Evolutionary conservation across 2,888 invertebrate genomes (phyloP).

Genomic region (Sylvicola cinctus): DNA sequence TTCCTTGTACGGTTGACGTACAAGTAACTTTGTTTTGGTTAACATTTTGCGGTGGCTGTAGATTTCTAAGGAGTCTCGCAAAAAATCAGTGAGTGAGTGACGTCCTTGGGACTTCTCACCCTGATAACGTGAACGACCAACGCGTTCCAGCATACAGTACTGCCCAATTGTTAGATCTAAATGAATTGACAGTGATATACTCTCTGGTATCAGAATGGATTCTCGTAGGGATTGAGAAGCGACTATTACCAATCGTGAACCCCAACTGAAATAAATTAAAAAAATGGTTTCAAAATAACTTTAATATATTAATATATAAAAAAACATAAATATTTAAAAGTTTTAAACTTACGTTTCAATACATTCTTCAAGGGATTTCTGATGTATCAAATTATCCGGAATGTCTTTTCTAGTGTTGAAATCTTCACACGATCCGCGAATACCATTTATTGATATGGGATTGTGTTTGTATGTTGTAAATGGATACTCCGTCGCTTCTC

Average conservation of each 20-base stretch:
- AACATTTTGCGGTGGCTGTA: constrained; percentile 29
- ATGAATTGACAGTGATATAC: constrained; percentile 24
- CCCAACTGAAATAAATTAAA: constrained; percentile 28
- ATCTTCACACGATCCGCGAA: constrained; percentile 44
- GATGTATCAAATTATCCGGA: constrained; percentile 7
- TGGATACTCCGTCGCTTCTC: constrained; percentile 14
- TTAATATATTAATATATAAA: neutral
- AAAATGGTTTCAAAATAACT: constrained; percentile 2
- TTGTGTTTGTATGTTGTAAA: constrained; percentile 37
- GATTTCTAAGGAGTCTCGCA: too few species aligned
- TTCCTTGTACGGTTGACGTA: constrained; percentile 36
- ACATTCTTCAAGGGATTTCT: constrained; percentile 26
- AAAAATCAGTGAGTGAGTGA: constrained; percentile 25
- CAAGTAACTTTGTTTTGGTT: constrained; percentile 33
- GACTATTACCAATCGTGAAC: constrained; percentile 43
- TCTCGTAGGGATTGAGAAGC: constrained; percentile 40
- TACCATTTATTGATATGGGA: constrained; percentile 29
- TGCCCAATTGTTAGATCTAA: constrained; percentile 30
- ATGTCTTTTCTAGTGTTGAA: constrained; percentile 36
- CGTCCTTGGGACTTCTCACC: constrained; percentile 50
- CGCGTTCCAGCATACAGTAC: constrained; percentile 51
- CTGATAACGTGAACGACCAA: constrained; percentile 44
- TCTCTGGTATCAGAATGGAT: constrained; percentile 31
- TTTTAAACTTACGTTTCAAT: constrained; percentile 22
- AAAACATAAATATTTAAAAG: constrained; percentile 1